Conservation (phyloP, 2,797 vertebrate species). For the Peromyscus attwateri region DNA sequence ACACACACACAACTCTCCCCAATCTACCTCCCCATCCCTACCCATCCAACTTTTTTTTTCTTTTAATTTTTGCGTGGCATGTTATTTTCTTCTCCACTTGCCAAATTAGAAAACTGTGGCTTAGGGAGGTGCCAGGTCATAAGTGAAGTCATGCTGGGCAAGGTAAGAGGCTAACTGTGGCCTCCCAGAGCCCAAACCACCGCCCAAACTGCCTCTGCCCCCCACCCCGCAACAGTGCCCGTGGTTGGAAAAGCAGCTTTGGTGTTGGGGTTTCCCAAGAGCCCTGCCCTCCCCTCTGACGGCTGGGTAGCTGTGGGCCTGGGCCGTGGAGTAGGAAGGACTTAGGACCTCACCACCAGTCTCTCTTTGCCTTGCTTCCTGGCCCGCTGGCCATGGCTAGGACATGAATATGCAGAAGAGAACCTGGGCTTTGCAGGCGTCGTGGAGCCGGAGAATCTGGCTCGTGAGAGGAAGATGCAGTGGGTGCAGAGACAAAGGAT, state of each 20-base stretch:
- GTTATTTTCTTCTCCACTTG: slow-evolving; percentile 17
- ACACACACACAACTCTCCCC: neutral
- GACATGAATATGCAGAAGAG: slow-evolving; percentile 97
- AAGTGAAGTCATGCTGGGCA: neutral
- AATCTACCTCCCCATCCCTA: neutral
- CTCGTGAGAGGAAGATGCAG: slow-evolving; percentile 92
- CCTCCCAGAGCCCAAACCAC: neutral
- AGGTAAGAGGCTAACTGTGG: neutral
- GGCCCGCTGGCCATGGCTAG: slow-evolving; percentile 80
- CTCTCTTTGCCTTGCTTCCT: neutral
- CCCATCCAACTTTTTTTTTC: no score
- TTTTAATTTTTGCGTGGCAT: neutral
- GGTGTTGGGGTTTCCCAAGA: neutral
- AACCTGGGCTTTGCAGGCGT: slow-evolving; percentile 96
- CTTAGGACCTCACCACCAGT: neutral
- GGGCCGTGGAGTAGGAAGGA: neutral
- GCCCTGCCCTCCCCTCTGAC: no score
- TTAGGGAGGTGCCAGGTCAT: neutral
- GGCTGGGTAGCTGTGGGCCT: accelerated
- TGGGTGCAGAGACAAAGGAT: slow-evolving; percentile 92
- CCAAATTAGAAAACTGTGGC: neutral
- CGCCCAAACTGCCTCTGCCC: neutral
- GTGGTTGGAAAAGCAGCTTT: neutral
- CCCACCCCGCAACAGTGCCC: neutral
- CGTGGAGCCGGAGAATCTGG: slow-evolving; percentile 93